Evolutionary conservation across 2,797 vertebrate genomes (phyloP).

Genomic region (Buphagus erythrorhynchus): DNA sequence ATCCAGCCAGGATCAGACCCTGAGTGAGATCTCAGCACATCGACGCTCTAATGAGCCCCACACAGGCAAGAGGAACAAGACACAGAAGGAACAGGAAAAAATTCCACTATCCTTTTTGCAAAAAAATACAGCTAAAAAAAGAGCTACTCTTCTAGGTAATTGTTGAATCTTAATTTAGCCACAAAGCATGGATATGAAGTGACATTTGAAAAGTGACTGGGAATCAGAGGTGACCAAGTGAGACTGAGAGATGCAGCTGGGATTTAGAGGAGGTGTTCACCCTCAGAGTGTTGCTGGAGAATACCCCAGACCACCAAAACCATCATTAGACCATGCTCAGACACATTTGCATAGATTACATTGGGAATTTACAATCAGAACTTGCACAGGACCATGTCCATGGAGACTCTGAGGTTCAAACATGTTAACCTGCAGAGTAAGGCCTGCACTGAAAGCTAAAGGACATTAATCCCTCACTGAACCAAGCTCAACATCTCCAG

Average conservation of each 20-base stretch:
- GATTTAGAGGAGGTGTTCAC: not conserved
- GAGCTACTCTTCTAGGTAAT: not conserved
- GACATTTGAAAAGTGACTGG: not conserved
- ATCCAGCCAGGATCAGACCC: not conserved
- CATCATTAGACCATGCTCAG: not conserved
- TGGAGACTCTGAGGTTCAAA: not conserved
- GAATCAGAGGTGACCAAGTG: not conserved
- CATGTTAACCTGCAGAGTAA: not conserved
- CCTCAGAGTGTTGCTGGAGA: not conserved
- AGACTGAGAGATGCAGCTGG: not conserved
- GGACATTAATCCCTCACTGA: not conserved
- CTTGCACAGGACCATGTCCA: not conserved
- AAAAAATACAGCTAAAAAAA: not conserved
- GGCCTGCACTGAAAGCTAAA: not conserved
- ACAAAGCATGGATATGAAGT: not conserved
- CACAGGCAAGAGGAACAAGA: not conserved
- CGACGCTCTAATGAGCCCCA: not conserved
- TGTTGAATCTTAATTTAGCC: not conserved
- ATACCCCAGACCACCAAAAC: not conserved
- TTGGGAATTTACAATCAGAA: not conserved
- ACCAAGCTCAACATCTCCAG: not conserved
- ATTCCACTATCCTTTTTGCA: not conserved
- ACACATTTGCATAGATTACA: not conserved
- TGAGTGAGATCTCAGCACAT: fast-evolving
- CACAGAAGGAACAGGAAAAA: not conserved